Evolutionary conservation across 2,888 invertebrate species (phyloP), one percentile per base, ranked within the genome.

Genomic region (Diachrysia chrysitis): DNA sequence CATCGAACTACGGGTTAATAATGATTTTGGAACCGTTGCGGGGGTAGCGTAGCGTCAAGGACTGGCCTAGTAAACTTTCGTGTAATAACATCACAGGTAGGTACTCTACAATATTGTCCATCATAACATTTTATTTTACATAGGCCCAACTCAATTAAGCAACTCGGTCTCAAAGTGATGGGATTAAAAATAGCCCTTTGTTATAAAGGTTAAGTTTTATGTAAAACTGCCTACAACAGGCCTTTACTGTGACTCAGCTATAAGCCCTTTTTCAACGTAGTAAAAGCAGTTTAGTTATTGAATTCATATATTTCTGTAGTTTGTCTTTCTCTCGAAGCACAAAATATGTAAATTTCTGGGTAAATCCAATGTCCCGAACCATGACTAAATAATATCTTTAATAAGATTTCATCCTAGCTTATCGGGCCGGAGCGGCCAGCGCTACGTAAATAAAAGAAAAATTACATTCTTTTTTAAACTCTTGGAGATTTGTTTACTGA

Each of bases 291-390:
- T 68, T 70, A 70, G 58, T 69, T 73, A 69, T 66, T 61, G 72
- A 68, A 65, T 68, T 75, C 55, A 25, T 69, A 67, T 72, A 75
- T 63, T 73, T 74, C 61, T 54, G 61, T 58, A 66, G 62, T 53
- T 63, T 35, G 58, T 72, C 59, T 48, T 56, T 58, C 65, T 58
- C 57, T 57, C 63, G 23, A 6, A 46, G 57, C 68, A 71, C 67
- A 75, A 78, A 76, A 71, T 83, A 82, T 76, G 83, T 76, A 81
- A 82, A 82, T 83, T 75, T 37, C 35, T 53, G 32, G 55, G 72
- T 69, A 76, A 42, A 58, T 70, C 68, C 58, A 21, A 68, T 60
- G 25, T 25, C 54, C 56, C 54, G 29, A 48, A 51, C 67, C 64
- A 61, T 51, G 71, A 60, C 78, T 68, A 81, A 80, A 80, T 82